Conservation (phyloP, 1,140 invertebrate species). For the Coptotermes formosanus region DNA sequence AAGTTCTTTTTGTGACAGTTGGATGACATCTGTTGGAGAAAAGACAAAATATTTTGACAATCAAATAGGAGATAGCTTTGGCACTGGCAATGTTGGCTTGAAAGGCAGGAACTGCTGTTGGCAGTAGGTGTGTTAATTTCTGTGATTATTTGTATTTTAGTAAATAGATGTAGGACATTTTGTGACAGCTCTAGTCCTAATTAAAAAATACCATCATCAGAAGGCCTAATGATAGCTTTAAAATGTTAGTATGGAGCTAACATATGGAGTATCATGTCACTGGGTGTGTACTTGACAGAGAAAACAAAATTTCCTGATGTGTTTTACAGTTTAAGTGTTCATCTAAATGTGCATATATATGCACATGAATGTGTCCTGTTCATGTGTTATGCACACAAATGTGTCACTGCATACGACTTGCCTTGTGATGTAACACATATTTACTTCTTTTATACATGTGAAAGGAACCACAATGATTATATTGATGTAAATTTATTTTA, state of each 20-base stretch:
- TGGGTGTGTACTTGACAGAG: background rate
- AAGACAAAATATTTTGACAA: too few species aligned
- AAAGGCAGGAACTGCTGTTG: too few species aligned
- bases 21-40: too few species aligned
- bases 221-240: slow-evolving; percentile 9
- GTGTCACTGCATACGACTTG: background rate
- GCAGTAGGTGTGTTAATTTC: background rate
- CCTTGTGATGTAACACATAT: background rate
- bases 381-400: too few species aligned
- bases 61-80: too few species aligned
- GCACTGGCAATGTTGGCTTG: too few species aligned
- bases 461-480: too few species aligned
- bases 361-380: background rate
- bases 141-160: background rate
- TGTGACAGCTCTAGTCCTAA: background rate
- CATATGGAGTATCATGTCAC: background rate
- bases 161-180: background rate
- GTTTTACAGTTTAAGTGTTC: background rate
- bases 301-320: background rate
- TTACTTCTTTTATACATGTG: background rate
- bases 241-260: background rate
- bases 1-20: too few species aligned
- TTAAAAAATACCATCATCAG: background rate
- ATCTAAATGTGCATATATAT: background rate
- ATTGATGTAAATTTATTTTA: too few species aligned